phyloP scores from a whole-genome alignment of 2,888 invertebrate species.

The Latrodectus elegans region DNA sequence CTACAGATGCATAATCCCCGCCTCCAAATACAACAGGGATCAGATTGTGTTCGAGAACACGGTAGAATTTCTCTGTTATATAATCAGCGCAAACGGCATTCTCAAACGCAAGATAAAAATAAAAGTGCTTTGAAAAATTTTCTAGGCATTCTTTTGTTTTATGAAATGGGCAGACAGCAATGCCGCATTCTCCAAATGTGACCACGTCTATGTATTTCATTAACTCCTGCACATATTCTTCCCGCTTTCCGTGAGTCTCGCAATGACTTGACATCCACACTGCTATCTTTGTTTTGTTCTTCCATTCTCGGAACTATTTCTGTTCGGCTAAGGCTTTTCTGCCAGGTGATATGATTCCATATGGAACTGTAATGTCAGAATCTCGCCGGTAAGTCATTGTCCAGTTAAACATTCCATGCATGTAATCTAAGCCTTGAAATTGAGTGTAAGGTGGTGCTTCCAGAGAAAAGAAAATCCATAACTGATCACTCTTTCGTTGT shows the following conservation, averaged over 20 bases:
- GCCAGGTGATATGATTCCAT: conserved; percentile 9
- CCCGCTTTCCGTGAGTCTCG: conserved; percentile 63
- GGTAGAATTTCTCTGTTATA: conserved; percentile 70
- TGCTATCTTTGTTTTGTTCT: conserved; percentile 50
- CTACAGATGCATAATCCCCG: conserved; percentile 71
- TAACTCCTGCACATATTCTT: conserved; percentile 67
- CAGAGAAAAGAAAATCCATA: conserved; percentile 70
- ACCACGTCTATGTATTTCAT: conserved; percentile 68
- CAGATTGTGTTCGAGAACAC: conserved; percentile 53
- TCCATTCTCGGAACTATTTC: conserved; percentile 25
- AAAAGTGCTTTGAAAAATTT: conserved; percentile 56
- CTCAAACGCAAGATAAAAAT: conserved; percentile 70
- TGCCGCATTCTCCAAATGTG: conserved; percentile 70
- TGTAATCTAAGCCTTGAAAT: conserved; percentile 38
- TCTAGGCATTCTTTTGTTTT: conserved; percentile 49
- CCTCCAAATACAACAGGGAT: conserved; percentile 71
- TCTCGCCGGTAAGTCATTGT: conserved; percentile 64
- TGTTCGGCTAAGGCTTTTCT: not conserved
- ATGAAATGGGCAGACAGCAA: conserved; percentile 40
- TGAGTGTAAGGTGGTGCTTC: conserved; percentile 70
- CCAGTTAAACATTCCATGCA: conserved; percentile 63
- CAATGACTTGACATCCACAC: conserved; percentile 72
- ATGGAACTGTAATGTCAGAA: conserved; percentile 39
- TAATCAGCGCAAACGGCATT: conserved; percentile 70
- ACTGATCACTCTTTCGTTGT: conserved; percentile 49